These are phyloP conservation scores for Oophaga pumilio DNA, from an alignment of 2,113 vertebrate genomes.

Conservation along the genomic window DNA sequence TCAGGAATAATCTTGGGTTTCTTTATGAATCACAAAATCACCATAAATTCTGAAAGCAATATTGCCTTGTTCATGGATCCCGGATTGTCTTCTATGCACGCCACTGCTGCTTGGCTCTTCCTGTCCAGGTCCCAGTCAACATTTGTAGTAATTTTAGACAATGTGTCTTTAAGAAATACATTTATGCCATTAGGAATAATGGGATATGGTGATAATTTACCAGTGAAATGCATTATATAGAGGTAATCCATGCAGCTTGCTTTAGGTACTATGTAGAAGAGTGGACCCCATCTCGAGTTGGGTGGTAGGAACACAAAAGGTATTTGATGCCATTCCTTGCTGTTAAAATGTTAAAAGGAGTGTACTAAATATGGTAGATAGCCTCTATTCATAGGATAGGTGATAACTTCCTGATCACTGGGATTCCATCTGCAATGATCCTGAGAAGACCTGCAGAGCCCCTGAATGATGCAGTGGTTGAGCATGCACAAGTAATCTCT, in stretches of 20 bases:
- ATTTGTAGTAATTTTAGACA: neutral
- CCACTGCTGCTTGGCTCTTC: neutral
- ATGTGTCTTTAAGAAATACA: neutral
- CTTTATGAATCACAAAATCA: neutral
- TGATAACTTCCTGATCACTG: no score
- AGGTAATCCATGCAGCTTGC: neutral
- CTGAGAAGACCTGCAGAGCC: no score
- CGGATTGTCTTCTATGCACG: neutral
- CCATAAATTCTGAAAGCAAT: neutral
- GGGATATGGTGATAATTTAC: neutral
- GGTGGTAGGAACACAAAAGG: neutral
- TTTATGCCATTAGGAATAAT: neutral
- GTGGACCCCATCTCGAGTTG: neutral
- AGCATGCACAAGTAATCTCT: no score
- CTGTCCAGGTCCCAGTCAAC: neutral
- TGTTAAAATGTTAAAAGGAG: neutral
- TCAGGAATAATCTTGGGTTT: neutral
- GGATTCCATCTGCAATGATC: no score
- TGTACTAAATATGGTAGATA: no score
- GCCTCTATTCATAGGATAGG: no score
- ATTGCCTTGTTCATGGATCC: neutral
- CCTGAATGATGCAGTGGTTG: no score
- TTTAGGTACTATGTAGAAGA: neutral
- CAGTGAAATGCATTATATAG: neutral
- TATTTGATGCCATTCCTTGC: neutral